Percentiles rank a stretch among this genome's conserved stretches.
Conservation (phyloP, 2,113 vertebrate genomes). For the Campylorhamphus procurvoides region DNA sequence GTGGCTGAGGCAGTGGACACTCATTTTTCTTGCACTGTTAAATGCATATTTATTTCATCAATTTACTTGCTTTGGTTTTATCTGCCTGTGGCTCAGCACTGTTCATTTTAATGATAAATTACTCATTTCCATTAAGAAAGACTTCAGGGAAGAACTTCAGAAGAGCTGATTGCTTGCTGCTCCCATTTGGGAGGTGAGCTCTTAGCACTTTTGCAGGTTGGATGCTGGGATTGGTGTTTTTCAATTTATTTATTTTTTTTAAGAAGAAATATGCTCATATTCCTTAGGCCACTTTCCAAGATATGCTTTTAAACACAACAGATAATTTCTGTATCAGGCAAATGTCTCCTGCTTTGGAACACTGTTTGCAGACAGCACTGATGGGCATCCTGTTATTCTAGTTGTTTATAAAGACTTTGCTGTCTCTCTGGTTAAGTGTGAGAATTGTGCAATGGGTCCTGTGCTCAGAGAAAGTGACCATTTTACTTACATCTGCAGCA, state of each 20-base stretch:
- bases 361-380: neutral
- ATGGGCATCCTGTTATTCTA: neutral
- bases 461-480: neutral
- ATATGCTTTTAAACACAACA: neutral
- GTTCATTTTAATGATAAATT: neutral
- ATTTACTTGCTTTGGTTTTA: neutral
- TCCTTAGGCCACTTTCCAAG: neutral
- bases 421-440: neutral
- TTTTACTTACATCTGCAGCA: conserved; percentile 77
- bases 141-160: neutral
- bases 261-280: neutral
- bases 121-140: neutral
- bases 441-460: neutral
- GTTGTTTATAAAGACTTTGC: neutral
- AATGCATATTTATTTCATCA: neutral
- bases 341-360: neutral
- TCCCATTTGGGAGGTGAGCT: neutral
- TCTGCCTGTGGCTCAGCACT: neutral
- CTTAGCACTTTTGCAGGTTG: neutral
- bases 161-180: neutral
- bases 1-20: neutral
- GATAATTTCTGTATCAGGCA: neutral
- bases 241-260: neutral
- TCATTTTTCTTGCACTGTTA: neutral
- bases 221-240: neutral